These are phyloP conservation scores for Drosophila koepferae DNA, from an alignment of 2,888 invertebrate species.

Conservation along the genomic window DNA sequence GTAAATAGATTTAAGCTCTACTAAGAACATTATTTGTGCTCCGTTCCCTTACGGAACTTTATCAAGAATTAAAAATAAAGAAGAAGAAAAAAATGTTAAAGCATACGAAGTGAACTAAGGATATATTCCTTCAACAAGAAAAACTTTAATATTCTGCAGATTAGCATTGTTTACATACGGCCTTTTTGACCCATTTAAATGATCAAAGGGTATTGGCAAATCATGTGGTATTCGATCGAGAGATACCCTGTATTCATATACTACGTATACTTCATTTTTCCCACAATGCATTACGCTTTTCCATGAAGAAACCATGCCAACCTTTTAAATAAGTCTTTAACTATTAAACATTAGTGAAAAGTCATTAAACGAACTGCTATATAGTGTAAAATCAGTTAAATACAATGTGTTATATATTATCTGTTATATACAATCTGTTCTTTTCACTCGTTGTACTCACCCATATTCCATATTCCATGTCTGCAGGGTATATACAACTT, in stretches of 20 bases:
- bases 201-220: neutral
- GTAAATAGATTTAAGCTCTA: neutral
- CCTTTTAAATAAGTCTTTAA: too few species aligned
- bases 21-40: neutral
- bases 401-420: neutral
- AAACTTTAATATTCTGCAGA: neutral
- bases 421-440: neutral
- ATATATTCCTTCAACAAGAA: neutral
- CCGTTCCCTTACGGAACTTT: neutral
- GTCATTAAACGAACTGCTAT: too few species aligned
- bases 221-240: neutral
- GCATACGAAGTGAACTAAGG: too few species aligned
- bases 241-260: neutral
- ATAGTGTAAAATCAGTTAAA: neutral
- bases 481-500: constrained; percentile 28
- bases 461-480: neutral
- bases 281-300: too few species aligned
- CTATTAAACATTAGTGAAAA: too few species aligned
- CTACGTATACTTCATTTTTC: neutral
- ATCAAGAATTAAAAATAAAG: neutral
- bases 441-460: neutral
- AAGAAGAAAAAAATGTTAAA: neutral
- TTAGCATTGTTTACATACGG: neutral
- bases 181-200: neutral
- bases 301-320: too few species aligned